phyloP scores from a whole-genome alignment of 2,888 invertebrate species.

The Blastobasis lacticolella region DNA sequence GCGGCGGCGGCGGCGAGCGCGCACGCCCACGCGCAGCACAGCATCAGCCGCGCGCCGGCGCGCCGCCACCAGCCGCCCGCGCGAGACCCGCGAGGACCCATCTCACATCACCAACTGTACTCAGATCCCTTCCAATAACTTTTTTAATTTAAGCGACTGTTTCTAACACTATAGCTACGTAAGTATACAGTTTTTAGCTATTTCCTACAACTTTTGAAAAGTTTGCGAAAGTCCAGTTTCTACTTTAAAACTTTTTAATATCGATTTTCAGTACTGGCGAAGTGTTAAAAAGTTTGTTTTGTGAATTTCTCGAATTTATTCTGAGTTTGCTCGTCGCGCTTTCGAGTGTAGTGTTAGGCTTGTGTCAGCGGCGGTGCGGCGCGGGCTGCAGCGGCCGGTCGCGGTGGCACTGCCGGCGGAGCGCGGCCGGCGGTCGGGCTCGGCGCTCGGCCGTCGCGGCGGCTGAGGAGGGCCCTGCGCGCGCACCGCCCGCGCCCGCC shows the following conservation, averaged over 20 bases:
- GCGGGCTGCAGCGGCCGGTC: slow-evolving; percentile 61
- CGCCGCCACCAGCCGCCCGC: slow-evolving; percentile 23
- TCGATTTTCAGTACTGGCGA: too few species aligned
- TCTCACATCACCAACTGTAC: slow-evolving; percentile 59
- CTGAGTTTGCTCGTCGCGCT: too few species aligned
- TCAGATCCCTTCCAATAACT: background rate
- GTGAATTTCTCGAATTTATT: background rate
- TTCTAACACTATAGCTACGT: too few species aligned
- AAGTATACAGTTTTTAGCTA: background rate
- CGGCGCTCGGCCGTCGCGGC: slow-evolving; percentile 20
- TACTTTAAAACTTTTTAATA: background rate
- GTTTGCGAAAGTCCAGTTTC: background rate
- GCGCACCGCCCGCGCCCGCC: slow-evolving; percentile 54
- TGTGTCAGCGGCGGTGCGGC: slow-evolving; percentile 29
- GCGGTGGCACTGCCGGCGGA: slow-evolving; percentile 45
- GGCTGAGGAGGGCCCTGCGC: slow-evolving; percentile 64
- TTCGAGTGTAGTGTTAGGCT: slow-evolving; percentile 12
- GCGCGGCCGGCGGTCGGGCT: slow-evolving; percentile 58
- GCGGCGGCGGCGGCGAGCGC: slow-evolving; percentile 31
- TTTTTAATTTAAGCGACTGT: background rate
- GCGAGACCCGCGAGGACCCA: slow-evolving; percentile 42
- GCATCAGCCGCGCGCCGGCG: slow-evolving; percentile 28
- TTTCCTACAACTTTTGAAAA: slow-evolving; percentile 3
- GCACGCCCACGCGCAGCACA: slow-evolving; percentile 59
- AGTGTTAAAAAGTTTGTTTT: background rate